Evolutionary conservation across 2,797 vertebrate genomes (phyloP).

Genomic region (Meriones psammophilus): DNA sequence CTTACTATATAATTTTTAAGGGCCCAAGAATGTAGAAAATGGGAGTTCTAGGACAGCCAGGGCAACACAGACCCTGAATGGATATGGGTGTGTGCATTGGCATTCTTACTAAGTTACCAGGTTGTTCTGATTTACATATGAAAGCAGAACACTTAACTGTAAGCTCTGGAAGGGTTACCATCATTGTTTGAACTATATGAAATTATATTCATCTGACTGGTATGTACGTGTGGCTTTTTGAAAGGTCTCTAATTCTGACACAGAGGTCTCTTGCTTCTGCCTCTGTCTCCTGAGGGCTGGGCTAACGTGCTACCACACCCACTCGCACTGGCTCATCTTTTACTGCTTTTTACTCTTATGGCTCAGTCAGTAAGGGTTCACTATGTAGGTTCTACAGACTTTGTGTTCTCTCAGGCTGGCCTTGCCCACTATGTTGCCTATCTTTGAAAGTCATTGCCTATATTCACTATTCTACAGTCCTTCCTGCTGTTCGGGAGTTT

Average conservation of each 20-base stretch:
- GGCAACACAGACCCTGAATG: background rate
- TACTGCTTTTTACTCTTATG: background rate
- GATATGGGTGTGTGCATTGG: background rate
- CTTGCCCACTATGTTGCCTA: background rate
- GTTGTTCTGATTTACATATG: background rate
- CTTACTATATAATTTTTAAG: background rate
- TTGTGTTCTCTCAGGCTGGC: background rate
- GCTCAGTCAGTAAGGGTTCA: background rate
- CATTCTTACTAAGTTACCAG: background rate
- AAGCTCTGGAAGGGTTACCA: background rate
- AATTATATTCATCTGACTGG: conserved; percentile 4
- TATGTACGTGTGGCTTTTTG: background rate
- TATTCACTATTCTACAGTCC: background rate
- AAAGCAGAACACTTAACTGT: background rate
- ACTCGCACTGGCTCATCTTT: no score
- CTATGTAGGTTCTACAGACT: background rate
- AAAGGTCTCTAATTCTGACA: background rate
- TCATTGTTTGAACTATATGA: background rate
- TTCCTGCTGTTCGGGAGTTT: background rate
- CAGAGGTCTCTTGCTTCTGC: background rate
- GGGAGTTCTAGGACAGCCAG: background rate
- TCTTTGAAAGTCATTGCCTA: background rate
- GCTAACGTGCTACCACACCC: no score
- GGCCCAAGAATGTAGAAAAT: background rate
- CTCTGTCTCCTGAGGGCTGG: background rate